These are phyloP conservation scores for Elysia chlorotica DNA, from an alignment of 1,140 invertebrate species.

Conservation along the genomic window DNA sequence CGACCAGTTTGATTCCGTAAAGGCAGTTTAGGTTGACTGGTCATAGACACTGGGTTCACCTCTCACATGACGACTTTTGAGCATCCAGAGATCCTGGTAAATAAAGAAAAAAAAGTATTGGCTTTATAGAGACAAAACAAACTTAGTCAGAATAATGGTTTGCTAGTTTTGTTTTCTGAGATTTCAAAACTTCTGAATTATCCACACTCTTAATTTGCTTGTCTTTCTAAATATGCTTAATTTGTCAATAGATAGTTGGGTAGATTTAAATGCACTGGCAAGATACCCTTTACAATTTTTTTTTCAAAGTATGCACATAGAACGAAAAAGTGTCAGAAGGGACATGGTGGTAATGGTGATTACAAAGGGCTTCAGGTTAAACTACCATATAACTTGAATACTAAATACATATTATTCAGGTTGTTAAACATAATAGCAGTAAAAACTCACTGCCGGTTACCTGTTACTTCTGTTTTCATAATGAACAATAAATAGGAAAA, in stretches of 20 bases:
- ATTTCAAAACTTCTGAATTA: background rate
- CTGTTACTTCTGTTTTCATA: background rate
- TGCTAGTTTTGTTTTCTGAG: background rate
- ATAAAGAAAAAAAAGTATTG: background rate
- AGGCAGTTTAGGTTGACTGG: no score
- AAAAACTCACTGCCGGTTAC: background rate
- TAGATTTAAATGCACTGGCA: no score
- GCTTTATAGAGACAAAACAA: background rate
- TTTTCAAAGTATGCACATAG: no score
- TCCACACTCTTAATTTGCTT: no score
- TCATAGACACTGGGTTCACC: no score
- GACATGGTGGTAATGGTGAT: no score
- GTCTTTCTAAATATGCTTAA: background rate
- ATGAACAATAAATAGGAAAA: background rate
- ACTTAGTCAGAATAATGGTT: background rate
- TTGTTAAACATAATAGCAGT: background rate
- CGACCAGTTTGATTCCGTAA: no score
- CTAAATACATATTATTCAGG: background rate
- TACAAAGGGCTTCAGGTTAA: no score
- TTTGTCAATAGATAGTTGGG: background rate
- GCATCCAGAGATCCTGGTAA: constrained; percentile 40
- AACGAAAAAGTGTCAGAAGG: no score
- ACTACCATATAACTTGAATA: no score
- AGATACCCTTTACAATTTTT: no score
- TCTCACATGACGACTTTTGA: constrained; percentile 32